A percentile compares a stretch with the other conserved stretches of the same genome.
phyloP scores from a whole-genome alignment of 2,113 vertebrate genomes.

The Gopherus flavomarginatus region DNA sequence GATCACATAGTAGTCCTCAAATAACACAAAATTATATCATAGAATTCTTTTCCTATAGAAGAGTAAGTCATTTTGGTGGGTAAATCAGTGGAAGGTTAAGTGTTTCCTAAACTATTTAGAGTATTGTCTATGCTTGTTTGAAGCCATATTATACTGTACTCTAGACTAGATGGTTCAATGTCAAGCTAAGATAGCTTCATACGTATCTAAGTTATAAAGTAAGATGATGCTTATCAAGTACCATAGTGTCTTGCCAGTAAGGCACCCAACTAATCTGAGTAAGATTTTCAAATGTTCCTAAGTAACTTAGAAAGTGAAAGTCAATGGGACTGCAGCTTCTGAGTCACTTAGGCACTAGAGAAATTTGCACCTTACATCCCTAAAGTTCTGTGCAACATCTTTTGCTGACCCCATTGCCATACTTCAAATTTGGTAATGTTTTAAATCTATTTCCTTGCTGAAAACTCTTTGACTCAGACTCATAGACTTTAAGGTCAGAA shows the following conservation, averaged over 20 bases:
- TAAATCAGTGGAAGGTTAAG: neutral
- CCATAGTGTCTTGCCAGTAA: accelerated
- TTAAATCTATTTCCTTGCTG: neutral
- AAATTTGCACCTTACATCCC: neutral
- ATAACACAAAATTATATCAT: neutral
- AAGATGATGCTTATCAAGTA: neutral
- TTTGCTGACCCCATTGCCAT: neutral
- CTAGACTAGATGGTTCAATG: neutral
- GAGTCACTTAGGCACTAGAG: neutral
- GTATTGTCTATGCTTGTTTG: neutral
- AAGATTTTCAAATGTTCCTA: neutral
- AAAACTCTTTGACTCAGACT: no score
- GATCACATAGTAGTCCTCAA: neutral
- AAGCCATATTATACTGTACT: neutral
- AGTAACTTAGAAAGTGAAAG: neutral
- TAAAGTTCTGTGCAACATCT: neutral
- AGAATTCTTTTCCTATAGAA: neutral
- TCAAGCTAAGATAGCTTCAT: neutral
- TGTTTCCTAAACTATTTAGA: neutral
- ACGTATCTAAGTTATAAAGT: neutral
- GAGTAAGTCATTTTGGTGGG: neutral
- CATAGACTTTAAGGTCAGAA: no score
- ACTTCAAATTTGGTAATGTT: neutral
- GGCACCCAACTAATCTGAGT: neutral
- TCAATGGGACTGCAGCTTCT: neutral